These are phyloP conservation scores for Meriones unguiculatus DNA, from an alignment of 2,113 vertebrate genomes.

Conservation along the genomic window DNA sequence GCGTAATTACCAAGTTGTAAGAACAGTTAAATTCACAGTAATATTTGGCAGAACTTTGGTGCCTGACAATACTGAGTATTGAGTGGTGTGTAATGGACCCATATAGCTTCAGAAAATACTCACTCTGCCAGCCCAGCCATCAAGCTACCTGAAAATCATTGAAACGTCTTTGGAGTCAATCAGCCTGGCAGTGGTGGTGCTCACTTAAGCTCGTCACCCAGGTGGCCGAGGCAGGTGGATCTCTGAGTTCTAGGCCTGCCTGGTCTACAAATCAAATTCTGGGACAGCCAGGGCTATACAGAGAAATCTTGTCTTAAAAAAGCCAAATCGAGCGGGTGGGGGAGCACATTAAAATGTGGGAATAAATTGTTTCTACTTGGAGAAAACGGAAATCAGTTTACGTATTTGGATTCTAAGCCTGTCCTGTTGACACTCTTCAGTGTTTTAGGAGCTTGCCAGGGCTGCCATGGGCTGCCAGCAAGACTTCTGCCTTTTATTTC, in stretches of 20 bases:
- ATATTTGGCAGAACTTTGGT: not conserved
- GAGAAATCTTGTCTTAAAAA: not conserved
- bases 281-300: no score
- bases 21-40: not conserved
- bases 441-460: constrained; percentile 83
- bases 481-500: constrained; percentile 80
- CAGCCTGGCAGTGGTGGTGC: not conserved
- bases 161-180: not conserved
- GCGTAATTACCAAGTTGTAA: not conserved
- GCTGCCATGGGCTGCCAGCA: constrained; percentile 80
- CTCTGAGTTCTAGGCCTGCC: not conserved
- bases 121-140: not conserved
- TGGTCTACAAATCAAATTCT: not conserved
- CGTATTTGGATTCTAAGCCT: not conserved
- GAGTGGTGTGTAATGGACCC: not conserved
- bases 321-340: not conserved
- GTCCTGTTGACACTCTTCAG: not conserved
- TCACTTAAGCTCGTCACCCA: not conserved
- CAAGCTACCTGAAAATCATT: not conserved
- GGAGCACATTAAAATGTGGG: not conserved
- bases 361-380: not conserved
- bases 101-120: not conserved
- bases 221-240: not conserved
- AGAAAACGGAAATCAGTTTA: constrained; percentile 25
- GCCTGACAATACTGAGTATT: not conserved